Conservation (phyloP, 2,797 vertebrate species). For the Chromobotia macracanthus region DNA sequence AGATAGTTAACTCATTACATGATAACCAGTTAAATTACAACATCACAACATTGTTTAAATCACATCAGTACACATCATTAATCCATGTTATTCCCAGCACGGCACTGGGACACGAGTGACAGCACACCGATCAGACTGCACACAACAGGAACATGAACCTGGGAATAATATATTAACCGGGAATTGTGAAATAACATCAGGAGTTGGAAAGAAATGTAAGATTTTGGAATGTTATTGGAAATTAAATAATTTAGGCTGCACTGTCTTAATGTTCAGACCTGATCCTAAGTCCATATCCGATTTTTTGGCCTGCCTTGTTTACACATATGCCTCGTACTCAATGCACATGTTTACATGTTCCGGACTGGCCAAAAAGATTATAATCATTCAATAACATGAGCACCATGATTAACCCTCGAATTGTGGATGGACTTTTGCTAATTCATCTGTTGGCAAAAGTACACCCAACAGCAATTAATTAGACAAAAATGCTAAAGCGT, state of each 20-base stretch:
- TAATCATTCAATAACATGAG: too few relatives aligned
- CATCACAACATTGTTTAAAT: neutral
- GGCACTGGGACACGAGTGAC: neutral
- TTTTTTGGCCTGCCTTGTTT: too few relatives aligned
- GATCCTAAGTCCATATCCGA: too few relatives aligned
- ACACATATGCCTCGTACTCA: too few relatives aligned
- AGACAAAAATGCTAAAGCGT: too few relatives aligned
- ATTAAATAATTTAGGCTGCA: slow-evolving; percentile 29
- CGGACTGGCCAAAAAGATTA: too few relatives aligned
- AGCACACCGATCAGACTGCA: neutral
- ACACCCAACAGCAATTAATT: too few relatives aligned
- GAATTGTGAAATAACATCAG: slow-evolving; percentile 18
- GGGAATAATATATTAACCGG: too few relatives aligned
- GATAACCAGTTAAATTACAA: neutral
- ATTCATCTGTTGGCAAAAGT: too few relatives aligned
- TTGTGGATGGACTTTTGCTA: too few relatives aligned
- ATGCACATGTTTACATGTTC: too few relatives aligned
- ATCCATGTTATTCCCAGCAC: neutral
- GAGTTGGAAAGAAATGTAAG: slow-evolving; percentile 12
- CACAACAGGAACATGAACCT: slow-evolving; percentile 18
- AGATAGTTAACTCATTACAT: neutral
- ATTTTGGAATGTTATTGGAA: slow-evolving; percentile 27
- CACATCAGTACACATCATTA: slow-evolving; percentile 24
- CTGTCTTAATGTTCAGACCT: neutral
- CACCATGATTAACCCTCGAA: too few relatives aligned